A percentile compares a stretch with the other conserved stretches of the same genome.
These are phyloP conservation scores for Synanthedon andrenaeformis DNA, from an alignment of 2,888 invertebrate species.

Conservation along the genomic window DNA sequence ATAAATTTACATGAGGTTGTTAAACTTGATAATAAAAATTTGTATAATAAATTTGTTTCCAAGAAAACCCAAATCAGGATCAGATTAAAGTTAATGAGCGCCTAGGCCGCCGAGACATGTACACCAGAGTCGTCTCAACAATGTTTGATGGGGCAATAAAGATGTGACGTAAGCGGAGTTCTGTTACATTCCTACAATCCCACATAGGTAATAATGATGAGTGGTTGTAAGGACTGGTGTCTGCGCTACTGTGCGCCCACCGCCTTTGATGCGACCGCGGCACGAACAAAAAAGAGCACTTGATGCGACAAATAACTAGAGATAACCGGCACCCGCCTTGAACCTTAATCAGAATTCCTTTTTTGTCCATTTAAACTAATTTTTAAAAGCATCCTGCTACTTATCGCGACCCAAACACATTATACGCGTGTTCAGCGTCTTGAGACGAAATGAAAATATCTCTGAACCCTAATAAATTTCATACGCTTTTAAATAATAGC, in stretches of 20 bases:
- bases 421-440: neutral
- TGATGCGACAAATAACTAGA: slow-evolving; percentile 64
- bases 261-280: slow-evolving; percentile 44
- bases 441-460: neutral
- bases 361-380: slow-evolving; percentile 49
- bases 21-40: slow-evolving; percentile 1
- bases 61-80: slow-evolving; percentile 25
- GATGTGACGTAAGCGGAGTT: slow-evolving; percentile 34
- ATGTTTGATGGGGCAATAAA: slow-evolving; percentile 43
- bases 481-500: slow-evolving; percentile 14
- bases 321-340: slow-evolving; percentile 52
- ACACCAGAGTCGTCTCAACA: slow-evolving; percentile 16
- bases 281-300: slow-evolving; percentile 43
- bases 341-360: slow-evolving; percentile 4
- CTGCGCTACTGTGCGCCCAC: slow-evolving; percentile 50
- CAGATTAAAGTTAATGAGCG: slow-evolving; percentile 23
- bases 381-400: slow-evolving; percentile 20
- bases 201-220: slow-evolving; percentile 12
- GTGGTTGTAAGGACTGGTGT: slow-evolving; percentile 26
- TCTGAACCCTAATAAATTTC: neutral
- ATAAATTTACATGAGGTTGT: neutral
- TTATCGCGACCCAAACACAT: slow-evolving; percentile 23
- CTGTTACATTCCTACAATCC: slow-evolving; percentile 30
- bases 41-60: slow-evolving; percentile 15
- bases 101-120: slow-evolving; percentile 12